Base-by-base conservation (phyloP, 2,797 vertebrate species). In the Lepidocolaptes lacrymiger region DNA sequence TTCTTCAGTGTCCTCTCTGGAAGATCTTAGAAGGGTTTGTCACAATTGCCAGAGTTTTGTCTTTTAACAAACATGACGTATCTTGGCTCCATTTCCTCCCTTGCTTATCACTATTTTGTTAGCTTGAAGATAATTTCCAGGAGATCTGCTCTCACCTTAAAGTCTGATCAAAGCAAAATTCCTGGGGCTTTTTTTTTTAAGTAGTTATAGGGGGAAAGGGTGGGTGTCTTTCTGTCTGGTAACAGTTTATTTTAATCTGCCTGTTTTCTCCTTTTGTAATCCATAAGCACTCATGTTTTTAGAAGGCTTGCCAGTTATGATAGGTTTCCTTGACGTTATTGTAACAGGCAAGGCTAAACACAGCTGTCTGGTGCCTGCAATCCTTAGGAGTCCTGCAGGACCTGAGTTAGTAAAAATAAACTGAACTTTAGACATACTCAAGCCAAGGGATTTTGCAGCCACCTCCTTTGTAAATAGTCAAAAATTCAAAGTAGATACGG, bases 171-270 rank as follows among this genome's bases (percentile, higher is more conserved):
- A 95, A 96, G 91, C 79, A 78, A 76, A 96, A 72, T 62, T 91
- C 86, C 39, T 3, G 5, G 46, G 36, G 27, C 67, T 44, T 28
- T 94, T 97, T 39, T 39, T 39, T 83, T 30, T 54, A 91, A 94
- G 76, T 73, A 62, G 74, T 87, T 92, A 73, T 84, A 88, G 67
- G 85, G 89, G 94, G 7, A 96, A 90, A 95, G 91, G 73, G 88
- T 95, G 89, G 89, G 62, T 83, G 68, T 89, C 83, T 62, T 94
- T 97, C 96, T 94, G 92, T 97, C 96, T 97, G 46, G 64, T 96
- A 94, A 96, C 90, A 95, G 97, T 97, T 98, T 97, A 97, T 97
- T 97, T 98, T 97, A 97, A 94, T 93, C 85, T 74, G 86, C 64
- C 84, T 75, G 77, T 94, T 97, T 97, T 97, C 89, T 95, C 91